Evolutionary conservation across 2,797 vertebrate genomes (phyloP).

Genomic region (Malurus splendens): DNA sequence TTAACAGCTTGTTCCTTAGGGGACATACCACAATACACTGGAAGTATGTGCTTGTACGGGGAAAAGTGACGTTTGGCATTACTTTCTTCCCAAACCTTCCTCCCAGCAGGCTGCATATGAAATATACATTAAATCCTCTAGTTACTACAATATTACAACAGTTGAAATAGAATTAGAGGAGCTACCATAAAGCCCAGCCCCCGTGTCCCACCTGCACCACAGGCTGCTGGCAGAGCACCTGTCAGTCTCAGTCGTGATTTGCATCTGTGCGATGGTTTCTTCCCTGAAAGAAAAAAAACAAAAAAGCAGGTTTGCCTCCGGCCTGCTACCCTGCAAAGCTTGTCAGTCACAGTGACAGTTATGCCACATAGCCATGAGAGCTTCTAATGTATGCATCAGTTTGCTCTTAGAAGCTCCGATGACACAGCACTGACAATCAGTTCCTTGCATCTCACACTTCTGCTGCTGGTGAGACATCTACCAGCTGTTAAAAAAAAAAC

Average conservation of each 20-base stretch:
- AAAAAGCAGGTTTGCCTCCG: background rate
- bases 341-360: background rate
- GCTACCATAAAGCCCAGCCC: background rate
- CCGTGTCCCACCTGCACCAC: background rate
- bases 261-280: background rate
- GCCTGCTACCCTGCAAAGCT: background rate
- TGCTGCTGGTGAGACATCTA: background rate
- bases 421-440: background rate
- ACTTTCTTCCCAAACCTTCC: background rate
- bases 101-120: background rate
- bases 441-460: background rate
- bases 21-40: background rate
- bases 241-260: background rate
- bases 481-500: background rate
- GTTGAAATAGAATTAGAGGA: background rate
- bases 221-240: background rate
- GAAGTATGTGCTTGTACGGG: background rate
- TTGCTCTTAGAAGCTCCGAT: background rate
- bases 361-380: fast-evolving
- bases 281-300: background rate
- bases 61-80: background rate
- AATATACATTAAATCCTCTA: background rate
- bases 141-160: background rate
- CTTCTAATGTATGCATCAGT: background rate
- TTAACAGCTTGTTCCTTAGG: background rate